These are phyloP conservation scores for Craterocephalus amniculus DNA, from an alignment of 2,797 vertebrate species.

Conservation along the genomic window DNA sequence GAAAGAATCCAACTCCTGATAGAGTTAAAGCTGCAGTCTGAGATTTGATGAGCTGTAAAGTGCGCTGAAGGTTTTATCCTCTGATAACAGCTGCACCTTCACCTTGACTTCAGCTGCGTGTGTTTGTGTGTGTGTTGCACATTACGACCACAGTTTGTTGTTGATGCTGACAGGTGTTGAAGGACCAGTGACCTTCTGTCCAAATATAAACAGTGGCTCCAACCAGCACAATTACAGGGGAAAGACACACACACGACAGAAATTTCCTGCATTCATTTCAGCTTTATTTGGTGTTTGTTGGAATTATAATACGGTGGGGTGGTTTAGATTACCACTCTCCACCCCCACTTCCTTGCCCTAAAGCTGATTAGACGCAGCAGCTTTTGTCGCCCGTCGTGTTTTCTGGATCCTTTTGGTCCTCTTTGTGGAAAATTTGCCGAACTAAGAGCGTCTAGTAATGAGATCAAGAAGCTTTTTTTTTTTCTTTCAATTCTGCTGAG, in stretches of 20 bases:
- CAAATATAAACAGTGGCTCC: slow-evolving; percentile 56
- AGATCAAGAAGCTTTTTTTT: slow-evolving; percentile 63
- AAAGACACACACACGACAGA: slow-evolving; percentile 6
- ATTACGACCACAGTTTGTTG: slow-evolving; percentile 57
- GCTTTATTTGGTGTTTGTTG: slow-evolving; percentile 31
- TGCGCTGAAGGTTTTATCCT: slow-evolving; percentile 50
- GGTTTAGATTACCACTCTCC: slow-evolving; percentile 19
- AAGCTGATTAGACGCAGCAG: slow-evolving; percentile 71
- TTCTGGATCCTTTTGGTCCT: slow-evolving; percentile 64
- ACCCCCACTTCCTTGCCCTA: slow-evolving; percentile 23
- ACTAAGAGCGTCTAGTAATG: slow-evolving; percentile 70
- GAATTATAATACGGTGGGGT: slow-evolving; percentile 28
- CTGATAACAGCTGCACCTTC: slow-evolving; percentile 22
- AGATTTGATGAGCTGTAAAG: slow-evolving; percentile 52
- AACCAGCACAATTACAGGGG: slow-evolving; percentile 34
- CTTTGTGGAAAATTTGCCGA: slow-evolving; percentile 71
- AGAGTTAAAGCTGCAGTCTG: slow-evolving; percentile 37
- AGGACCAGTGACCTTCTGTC: slow-evolving; percentile 53
- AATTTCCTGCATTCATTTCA: slow-evolving; percentile 17
- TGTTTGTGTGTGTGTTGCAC: slow-evolving; percentile 12
- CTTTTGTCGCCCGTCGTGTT: slow-evolving; percentile 59
- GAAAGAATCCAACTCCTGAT: slow-evolving; percentile 31
- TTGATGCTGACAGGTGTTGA: slow-evolving; percentile 68
- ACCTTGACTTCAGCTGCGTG: slow-evolving; percentile 31
- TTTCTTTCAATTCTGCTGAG: slow-evolving; percentile 65